Conservation (phyloP, 2,113 vertebrate species). For the Xiphophorus couchianus region DNA sequence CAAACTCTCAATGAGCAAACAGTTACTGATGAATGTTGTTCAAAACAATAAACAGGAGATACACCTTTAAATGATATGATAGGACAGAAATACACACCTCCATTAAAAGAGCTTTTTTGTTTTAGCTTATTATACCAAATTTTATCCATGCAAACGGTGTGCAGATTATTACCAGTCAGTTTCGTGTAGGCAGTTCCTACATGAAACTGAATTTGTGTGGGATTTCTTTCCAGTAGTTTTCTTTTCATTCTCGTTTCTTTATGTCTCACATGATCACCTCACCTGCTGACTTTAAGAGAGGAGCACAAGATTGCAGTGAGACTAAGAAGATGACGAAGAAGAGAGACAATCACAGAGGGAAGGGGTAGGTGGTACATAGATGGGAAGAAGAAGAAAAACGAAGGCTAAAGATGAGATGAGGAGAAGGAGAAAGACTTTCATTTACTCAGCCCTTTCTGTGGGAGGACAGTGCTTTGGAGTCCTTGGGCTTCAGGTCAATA, state of each 20-base stretch:
- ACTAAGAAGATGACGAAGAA: constrained; percentile 38
- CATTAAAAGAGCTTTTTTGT: too few species aligned
- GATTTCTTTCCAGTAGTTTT: too few species aligned
- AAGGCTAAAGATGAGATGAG: constrained; percentile 7
- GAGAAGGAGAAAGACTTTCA: constrained; percentile 9
- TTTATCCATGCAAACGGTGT: too few species aligned
- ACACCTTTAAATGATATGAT: too few species aligned
- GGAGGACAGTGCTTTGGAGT: constrained; percentile 20
- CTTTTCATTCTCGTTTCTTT: background rate
- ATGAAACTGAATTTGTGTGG: too few species aligned
- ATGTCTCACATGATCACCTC: constrained; percentile 16
- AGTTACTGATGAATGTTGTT: too few species aligned
- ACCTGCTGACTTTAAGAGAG: constrained; percentile 19
- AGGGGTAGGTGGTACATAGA: constrained; percentile 14
- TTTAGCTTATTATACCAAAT: too few species aligned
- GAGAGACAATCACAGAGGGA: constrained; percentile 18
- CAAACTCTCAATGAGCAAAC: too few species aligned
- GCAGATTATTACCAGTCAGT: too few species aligned
- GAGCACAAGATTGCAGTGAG: constrained; percentile 29
- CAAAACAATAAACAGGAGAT: too few species aligned
- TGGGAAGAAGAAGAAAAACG: background rate
- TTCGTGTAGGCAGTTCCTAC: too few species aligned
- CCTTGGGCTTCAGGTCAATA: constrained; percentile 66
- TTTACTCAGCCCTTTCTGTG: constrained; percentile 43
- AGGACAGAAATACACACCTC: too few species aligned